Evolutionary conservation across 2,888 invertebrate genomes (phyloP).

Genomic region (Eucriotettix oculatus): DNA sequence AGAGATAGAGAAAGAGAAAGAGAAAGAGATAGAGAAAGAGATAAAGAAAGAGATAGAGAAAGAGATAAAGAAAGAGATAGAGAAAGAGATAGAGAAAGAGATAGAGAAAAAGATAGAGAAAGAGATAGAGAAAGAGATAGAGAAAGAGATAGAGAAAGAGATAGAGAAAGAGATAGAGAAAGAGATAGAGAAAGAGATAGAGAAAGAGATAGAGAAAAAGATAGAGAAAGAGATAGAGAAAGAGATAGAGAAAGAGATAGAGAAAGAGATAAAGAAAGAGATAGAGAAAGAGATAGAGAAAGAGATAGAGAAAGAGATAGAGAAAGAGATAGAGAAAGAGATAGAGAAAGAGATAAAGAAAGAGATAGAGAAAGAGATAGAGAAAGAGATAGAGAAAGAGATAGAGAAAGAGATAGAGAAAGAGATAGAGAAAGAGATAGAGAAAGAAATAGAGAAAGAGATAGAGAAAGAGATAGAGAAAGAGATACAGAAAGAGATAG

Average conservation of each 20-base stretch:
- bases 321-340: neutral
- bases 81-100: neutral
- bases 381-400: neutral
- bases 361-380: neutral
- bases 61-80: too few relatives aligned
- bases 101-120: neutral
- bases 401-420: neutral
- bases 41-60: too few relatives aligned
- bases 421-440: neutral
- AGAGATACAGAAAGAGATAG: neutral
- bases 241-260: neutral
- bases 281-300: neutral
- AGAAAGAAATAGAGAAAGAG: neutral
- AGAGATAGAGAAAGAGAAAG: neutral
- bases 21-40: neutral
- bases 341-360: neutral
- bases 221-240: neutral
- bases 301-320: neutral
- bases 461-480: neutral
- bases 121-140: neutral
- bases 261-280: neutral
- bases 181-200: neutral
- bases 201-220: too few relatives aligned
- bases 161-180: neutral
- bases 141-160: neutral